These are phyloP conservation scores for Acanthosoma haemorrhoidale DNA, from an alignment of 2,888 invertebrate species.

Conservation along the genomic window DNA sequence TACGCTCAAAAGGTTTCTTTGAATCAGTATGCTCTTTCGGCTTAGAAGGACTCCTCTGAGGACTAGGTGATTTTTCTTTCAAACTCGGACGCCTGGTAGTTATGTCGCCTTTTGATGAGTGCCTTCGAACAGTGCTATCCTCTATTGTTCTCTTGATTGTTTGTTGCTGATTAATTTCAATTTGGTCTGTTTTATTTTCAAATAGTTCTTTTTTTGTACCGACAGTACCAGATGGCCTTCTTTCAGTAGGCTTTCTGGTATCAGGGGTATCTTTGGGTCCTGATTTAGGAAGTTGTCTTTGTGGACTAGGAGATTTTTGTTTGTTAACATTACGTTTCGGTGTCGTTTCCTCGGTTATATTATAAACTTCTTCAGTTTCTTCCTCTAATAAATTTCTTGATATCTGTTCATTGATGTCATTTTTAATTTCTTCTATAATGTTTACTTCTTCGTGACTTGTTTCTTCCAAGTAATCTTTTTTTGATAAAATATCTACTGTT, in stretches of 20 bases:
- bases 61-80: slow-evolving; percentile 42
- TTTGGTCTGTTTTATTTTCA: slow-evolving; percentile 30
- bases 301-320: slow-evolving; percentile 30
- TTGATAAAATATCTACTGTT: slow-evolving; percentile 38
- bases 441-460: slow-evolving; percentile 26
- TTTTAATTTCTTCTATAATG: not conserved
- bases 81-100: not conserved
- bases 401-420: not conserved
- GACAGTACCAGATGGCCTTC: not conserved
- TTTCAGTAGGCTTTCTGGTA: not conserved
- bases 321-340: slow-evolving; percentile 1
- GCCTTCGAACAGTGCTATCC: slow-evolving; percentile 17
- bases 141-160: slow-evolving; percentile 29
- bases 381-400: too few relatives aligned
- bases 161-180: slow-evolving; percentile 13
- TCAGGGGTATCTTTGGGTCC: not conserved
- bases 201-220: not conserved
- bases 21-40: not conserved
- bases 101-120: not conserved
- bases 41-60: slow-evolving; percentile 23
- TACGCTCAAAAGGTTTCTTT: slow-evolving; percentile 25
- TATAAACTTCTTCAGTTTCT: not conserved
- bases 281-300: slow-evolving; percentile 29
- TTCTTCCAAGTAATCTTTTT: slow-evolving; percentile 39
- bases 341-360: not conserved